Evolutionary conservation across 2,797 vertebrate species (phyloP).

Genomic region (Poeciliopsis turneri): DNA sequence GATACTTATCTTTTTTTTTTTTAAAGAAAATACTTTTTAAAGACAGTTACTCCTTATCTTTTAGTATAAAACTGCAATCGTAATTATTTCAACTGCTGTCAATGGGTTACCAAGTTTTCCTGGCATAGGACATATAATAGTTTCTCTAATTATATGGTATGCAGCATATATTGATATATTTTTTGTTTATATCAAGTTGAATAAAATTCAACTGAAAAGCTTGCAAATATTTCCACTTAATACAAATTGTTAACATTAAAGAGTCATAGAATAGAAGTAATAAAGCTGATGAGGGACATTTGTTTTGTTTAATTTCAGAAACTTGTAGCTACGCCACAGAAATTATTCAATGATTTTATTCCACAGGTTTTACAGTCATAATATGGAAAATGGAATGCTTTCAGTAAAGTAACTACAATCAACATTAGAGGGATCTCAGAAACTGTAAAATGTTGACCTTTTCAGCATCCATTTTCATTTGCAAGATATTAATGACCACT

Average conservation of each 20-base stretch:
- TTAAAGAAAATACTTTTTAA: background rate
- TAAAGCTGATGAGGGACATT: conserved; percentile 22
- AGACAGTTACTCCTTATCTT: background rate
- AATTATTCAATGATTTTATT: conserved; percentile 61
- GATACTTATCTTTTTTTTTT: background rate
- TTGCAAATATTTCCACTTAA: background rate
- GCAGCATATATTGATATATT: background rate
- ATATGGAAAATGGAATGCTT: conserved; percentile 42
- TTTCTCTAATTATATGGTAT: background rate
- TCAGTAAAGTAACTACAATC: conserved; percentile 48
- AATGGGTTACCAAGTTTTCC: background rate
- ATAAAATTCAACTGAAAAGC: background rate
- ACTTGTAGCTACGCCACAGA: conserved; percentile 37
- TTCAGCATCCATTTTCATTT: conserved; percentile 52
- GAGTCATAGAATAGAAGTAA: background rate
- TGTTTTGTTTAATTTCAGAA: conserved; percentile 17
- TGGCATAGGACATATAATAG: too few relatives aligned
- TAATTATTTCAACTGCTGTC: background rate
- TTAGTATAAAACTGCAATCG: background rate
- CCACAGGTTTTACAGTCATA: conserved; percentile 44
- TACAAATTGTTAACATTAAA: background rate
- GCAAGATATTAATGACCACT: conserved; percentile 67
- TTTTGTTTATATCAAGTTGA: background rate
- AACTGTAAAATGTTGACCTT: conserved; percentile 53
- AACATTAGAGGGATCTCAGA: conserved; percentile 59